Evolutionary conservation across 2,888 invertebrate species (phyloP).

Genomic region (Allophyes oxyacanthae): DNA sequence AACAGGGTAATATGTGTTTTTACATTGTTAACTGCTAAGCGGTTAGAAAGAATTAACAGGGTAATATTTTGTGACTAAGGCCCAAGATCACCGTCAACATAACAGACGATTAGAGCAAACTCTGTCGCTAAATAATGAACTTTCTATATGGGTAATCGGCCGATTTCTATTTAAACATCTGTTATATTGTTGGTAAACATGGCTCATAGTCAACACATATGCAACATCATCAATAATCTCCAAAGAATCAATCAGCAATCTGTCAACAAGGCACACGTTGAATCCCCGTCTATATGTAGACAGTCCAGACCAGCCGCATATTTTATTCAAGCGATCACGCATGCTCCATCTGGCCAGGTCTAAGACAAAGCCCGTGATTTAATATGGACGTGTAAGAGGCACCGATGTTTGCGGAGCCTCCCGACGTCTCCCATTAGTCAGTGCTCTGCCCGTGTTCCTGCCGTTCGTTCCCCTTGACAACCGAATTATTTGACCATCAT

Average conservation of each 20-base stretch:
- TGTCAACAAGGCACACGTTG: slow-evolving; percentile 27
- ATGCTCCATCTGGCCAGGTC: slow-evolving; percentile 46
- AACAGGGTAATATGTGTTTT: too few relatives aligned
- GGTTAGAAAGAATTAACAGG: too few relatives aligned
- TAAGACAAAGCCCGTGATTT: slow-evolving; percentile 72
- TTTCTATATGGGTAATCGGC: too few relatives aligned
- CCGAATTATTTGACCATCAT: slow-evolving; percentile 76
- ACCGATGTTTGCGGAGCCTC: slow-evolving; percentile 55
- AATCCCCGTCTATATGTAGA: slow-evolving; percentile 21
- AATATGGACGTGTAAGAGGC: slow-evolving; percentile 67
- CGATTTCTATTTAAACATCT: too few relatives aligned
- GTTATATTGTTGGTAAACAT: too few relatives aligned
- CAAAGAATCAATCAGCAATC: slow-evolving; percentile 21
- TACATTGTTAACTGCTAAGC: too few relatives aligned
- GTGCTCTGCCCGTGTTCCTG: slow-evolving; percentile 57
- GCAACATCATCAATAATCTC: slow-evolving; percentile 8
- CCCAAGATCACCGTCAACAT: too few relatives aligned
- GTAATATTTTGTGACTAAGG: too few relatives aligned
- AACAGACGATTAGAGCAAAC: too few relatives aligned
- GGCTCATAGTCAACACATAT: too few relatives aligned
- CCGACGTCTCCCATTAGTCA: slow-evolving; percentile 71
- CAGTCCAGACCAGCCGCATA: slow-evolving; percentile 21
- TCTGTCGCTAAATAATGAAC: too few relatives aligned
- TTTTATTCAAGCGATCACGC: slow-evolving; percentile 55
- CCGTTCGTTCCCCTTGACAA: slow-evolving; percentile 75